phyloP scores from a whole-genome alignment of 1,140 invertebrate genomes.

The Mactra quadrangularis region DNA sequence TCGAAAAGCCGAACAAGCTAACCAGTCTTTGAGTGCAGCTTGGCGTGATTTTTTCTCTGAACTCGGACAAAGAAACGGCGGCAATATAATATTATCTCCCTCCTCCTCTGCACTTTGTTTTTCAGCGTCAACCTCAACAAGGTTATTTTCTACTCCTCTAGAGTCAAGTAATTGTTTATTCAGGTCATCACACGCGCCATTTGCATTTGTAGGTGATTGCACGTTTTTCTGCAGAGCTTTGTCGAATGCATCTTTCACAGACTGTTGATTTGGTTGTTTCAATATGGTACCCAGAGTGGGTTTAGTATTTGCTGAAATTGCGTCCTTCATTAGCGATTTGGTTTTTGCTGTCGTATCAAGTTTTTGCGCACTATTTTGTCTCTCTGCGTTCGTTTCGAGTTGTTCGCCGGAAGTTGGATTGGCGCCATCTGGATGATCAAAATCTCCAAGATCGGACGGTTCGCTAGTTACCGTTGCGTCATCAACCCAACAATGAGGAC shows the following conservation, averaged over 20 bases:
- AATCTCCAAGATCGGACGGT: constrained; percentile 23
- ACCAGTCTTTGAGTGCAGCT: constrained; percentile 69
- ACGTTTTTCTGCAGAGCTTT: constrained; percentile 29
- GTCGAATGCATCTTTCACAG: constrained; percentile 32
- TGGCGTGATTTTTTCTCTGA: constrained; percentile 67
- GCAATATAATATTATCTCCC: constrained; percentile 30
- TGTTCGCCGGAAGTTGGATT: background rate
- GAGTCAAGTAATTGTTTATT: constrained; percentile 3
- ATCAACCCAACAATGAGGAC: constrained; percentile 73
- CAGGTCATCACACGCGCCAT: background rate
- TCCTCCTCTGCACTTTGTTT: constrained; percentile 19
- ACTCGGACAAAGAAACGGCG: constrained; percentile 67
- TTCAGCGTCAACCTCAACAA: background rate
- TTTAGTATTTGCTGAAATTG: background rate
- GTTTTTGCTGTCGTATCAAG: background rate
- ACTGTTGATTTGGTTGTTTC: background rate
- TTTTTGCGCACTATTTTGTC: constrained; percentile 30
- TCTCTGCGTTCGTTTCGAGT: background rate
- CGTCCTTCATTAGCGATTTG: constrained; percentile 6
- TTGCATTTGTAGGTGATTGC: background rate
- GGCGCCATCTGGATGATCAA: constrained; percentile 5
- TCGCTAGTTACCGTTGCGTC: constrained; percentile 69
- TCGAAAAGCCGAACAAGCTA: constrained; percentile 56
- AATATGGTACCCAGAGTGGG: background rate
- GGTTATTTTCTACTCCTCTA: background rate